Evolutionary conservation across 2,113 vertebrate genomes (phyloP).

Genomic region (Anoura caudifer): DNA sequence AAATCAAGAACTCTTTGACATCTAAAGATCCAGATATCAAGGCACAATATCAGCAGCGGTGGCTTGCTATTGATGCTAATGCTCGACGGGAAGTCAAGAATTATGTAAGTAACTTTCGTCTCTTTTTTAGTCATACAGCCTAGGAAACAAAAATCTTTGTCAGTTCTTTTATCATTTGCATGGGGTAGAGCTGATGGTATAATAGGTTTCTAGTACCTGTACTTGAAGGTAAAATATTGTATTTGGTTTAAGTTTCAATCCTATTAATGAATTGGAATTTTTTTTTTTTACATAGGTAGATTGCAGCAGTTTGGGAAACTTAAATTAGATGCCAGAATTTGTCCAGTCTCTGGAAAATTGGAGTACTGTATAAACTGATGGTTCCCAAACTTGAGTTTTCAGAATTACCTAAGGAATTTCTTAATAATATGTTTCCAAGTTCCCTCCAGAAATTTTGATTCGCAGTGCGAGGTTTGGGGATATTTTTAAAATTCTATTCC

Average conservation of each 20-base stretch:
- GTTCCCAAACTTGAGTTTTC: neutral
- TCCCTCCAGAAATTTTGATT: neutral
- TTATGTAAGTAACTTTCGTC: constrained; percentile 86
- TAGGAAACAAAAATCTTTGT: neutral
- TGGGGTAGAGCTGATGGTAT: neutral
- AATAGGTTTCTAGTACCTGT: neutral
- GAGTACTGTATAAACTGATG: neutral
- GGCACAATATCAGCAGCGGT: constrained; percentile 95
- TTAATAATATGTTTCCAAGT: neutral
- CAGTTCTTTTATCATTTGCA: neutral
- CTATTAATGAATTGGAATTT: neutral
- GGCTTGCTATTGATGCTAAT: constrained; percentile 95
- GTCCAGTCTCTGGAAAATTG: neutral
- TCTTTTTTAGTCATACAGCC: neutral
- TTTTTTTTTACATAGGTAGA: neutral
- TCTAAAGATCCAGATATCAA: constrained; percentile 98
- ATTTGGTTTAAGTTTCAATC: neutral
- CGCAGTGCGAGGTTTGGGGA: neutral
- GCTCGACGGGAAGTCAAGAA: constrained; percentile 96
- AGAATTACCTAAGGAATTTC: neutral
- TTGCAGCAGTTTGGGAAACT: neutral
- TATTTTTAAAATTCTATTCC: neutral
- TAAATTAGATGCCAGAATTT: constrained; percentile 15
- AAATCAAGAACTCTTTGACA: constrained; percentile 98
- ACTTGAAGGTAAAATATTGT: neutral